Conservation (phyloP, 1,140 invertebrate genomes). For the Coptotermes formosanus region DNA sequence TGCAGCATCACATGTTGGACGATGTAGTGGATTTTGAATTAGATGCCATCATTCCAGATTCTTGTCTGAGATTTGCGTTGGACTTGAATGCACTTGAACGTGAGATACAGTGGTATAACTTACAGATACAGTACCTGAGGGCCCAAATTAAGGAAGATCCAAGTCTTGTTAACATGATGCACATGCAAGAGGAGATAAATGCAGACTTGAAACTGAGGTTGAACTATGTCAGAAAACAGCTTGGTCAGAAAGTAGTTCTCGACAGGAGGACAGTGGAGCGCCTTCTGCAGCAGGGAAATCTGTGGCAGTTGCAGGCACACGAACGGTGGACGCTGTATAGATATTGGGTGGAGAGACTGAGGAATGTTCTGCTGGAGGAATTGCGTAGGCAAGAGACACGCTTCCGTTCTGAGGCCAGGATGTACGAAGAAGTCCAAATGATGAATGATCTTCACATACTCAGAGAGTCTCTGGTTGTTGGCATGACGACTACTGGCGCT, state of each 20-base stretch:
- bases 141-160: background rate
- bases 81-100: background rate
- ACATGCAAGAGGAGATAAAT: background rate
- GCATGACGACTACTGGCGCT: conserved; percentile 76
- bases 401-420: conserved; percentile 44
- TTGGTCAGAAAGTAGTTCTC: background rate
- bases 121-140: background rate
- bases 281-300: conserved; percentile 16
- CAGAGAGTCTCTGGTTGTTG: conserved; percentile 53
- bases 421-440: conserved; percentile 44
- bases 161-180: background rate
- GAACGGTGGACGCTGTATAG: conserved; percentile 47
- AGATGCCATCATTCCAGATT: background rate
- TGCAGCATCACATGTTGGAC: background rate
- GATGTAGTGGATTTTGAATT: background rate
- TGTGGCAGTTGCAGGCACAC: conserved; percentile 34
- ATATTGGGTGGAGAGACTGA: conserved; percentile 44
- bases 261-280: background rate
- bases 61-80: background rate
- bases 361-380: conserved; percentile 41
- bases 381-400: conserved; percentile 42
- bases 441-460: conserved; percentile 43
- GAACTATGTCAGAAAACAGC: background rate
- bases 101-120: background rate
- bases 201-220: background rate